Percentiles rank a stretch among this genome's conserved stretches.
phyloP scores from a whole-genome alignment of 2,113 vertebrate genomes.

The Oryzias celebensis region DNA sequence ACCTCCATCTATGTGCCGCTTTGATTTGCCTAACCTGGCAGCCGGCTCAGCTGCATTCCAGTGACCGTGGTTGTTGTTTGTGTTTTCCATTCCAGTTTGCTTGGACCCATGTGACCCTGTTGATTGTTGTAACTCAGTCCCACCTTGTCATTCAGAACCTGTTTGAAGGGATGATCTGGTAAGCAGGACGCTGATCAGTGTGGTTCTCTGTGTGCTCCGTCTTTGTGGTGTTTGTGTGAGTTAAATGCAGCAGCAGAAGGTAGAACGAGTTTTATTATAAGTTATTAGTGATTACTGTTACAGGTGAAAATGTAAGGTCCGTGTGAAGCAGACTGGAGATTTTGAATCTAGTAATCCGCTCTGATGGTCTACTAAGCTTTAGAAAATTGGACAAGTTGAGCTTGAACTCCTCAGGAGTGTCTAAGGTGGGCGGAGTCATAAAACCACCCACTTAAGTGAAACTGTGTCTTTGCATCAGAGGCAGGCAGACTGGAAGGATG shows the following conservation, averaged over 20 bases:
- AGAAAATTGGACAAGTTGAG: too few species aligned
- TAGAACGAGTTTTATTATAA: too few species aligned
- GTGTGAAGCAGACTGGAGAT: too few species aligned
- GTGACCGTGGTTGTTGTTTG: conserved; percentile 80
- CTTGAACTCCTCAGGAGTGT: too few species aligned
- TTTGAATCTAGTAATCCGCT: too few species aligned
- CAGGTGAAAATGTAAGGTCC: too few species aligned
- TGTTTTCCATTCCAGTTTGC: conserved; percentile 94
- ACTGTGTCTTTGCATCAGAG: too few species aligned
- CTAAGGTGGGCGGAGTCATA: too few species aligned
- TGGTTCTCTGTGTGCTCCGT: not conserved
- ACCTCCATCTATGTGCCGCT: not conserved
- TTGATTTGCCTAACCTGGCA: conserved; percentile 28
- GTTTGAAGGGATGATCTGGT: conserved; percentile 99
- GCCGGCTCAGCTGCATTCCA: conserved; percentile 39
- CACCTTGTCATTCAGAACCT: conserved; percentile 99
- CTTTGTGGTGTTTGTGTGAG: not conserved
- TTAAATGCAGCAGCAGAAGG: not conserved
- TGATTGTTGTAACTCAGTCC: conserved; percentile 99
- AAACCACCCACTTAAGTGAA: too few species aligned
- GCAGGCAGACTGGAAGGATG: too few species aligned
- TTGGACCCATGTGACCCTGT: conserved; percentile 99
- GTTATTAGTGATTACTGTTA: too few species aligned
- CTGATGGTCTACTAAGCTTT: too few species aligned
- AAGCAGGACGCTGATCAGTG: conserved; percentile 72